A percentile compares a stretch with the other conserved stretches of the same genome.
Evolutionary conservation across 2,888 invertebrate species (phyloP).

Genomic region (Axea sp.): DNA sequence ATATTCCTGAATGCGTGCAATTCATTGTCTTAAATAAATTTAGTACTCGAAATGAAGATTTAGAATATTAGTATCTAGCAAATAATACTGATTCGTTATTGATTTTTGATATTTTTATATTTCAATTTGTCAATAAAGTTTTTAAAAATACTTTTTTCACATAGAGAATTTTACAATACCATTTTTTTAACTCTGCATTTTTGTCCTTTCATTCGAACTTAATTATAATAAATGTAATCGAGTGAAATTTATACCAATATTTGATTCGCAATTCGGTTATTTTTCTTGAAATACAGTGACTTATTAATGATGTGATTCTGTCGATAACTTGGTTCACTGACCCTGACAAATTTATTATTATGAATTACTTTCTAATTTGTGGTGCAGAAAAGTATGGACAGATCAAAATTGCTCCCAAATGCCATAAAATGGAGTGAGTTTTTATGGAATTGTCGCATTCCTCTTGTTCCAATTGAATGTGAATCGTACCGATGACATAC

Average conservation of each 20-base stretch:
- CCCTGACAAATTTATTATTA: not conserved
- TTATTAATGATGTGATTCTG: not conserved
- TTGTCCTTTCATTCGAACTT: too few relatives aligned
- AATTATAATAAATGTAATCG: too few relatives aligned
- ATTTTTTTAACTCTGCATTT: too few relatives aligned
- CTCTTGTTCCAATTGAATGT: not conserved
- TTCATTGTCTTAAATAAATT: not conserved
- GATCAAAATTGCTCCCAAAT: not conserved
- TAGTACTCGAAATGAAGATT: not conserved
- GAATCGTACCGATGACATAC: constrained; percentile 36
- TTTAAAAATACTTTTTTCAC: too few relatives aligned
- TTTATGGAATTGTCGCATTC: not conserved
- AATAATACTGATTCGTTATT: too few relatives aligned
- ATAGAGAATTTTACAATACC: too few relatives aligned
- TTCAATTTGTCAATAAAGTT: too few relatives aligned
- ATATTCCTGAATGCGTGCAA: not conserved
- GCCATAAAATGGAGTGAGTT: constrained; percentile 2
- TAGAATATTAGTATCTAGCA: too few relatives aligned
- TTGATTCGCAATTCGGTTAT: too few relatives aligned
- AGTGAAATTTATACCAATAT: too few relatives aligned
- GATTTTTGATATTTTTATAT: too few relatives aligned
- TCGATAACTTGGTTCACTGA: constrained; percentile 1
- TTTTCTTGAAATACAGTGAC: not conserved
- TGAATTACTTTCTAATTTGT: not conserved
- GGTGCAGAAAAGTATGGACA: not conserved